Evolutionary conservation across 2,888 invertebrate genomes (phyloP).

Genomic region (Conistra vaccinii): DNA sequence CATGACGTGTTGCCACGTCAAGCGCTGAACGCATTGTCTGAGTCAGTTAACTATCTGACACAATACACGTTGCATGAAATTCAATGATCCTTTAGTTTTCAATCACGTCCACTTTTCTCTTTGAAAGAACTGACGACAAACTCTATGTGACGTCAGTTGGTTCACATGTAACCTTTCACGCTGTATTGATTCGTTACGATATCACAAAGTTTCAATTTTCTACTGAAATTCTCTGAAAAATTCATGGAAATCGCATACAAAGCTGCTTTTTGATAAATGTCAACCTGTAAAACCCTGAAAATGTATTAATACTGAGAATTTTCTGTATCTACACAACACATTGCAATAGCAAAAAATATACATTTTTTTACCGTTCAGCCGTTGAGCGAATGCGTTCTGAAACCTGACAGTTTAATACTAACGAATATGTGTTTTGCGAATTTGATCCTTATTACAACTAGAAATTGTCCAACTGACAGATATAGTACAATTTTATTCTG

Average conservation of each 20-base stretch:
- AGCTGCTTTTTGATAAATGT: neutral
- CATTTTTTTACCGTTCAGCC: neutral
- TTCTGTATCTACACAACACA: neutral
- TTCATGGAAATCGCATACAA: neutral
- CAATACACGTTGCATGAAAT: too few species aligned
- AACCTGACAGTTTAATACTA: neutral
- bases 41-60: too few species aligned
- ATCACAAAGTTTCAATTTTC: neutral
- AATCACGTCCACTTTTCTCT: neutral
- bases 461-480: too few species aligned
- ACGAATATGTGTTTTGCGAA: too few species aligned
- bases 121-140: too few species aligned
- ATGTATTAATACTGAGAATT: neutral
- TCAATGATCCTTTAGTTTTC: neutral
- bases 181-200: conserved; percentile 17
- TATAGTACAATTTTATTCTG: too few species aligned
- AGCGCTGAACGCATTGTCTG: too few species aligned
- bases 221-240: conserved; percentile 4
- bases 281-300: neutral
- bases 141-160: conserved; percentile 23
- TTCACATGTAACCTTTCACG: conserved; percentile 37
- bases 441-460: too few species aligned
- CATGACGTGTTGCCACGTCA: too few species aligned
- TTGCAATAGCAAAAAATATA: neutral
- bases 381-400: neutral